These are phyloP conservation scores for Arizona elegans DNA, from an alignment of 2,113 vertebrate genomes.

Conservation along the genomic window DNA sequence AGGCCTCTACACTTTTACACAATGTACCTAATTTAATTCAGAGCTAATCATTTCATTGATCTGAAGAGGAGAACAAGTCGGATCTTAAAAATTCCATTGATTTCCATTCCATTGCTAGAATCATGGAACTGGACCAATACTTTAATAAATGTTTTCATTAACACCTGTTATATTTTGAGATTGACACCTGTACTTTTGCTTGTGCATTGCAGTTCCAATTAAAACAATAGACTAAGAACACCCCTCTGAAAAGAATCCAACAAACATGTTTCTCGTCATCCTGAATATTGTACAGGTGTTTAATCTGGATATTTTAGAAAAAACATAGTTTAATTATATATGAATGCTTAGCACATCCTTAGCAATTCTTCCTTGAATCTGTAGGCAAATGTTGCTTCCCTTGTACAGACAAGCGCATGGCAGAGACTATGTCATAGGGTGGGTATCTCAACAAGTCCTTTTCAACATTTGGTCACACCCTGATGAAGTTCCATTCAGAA, in stretches of 20 bases:
- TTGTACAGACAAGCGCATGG: background rate
- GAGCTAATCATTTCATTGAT: background rate
- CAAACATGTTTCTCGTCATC: background rate
- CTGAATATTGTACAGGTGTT: too few relatives aligned
- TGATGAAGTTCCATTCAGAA: too few relatives aligned
- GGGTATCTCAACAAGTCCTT: background rate
- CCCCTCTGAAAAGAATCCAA: background rate
- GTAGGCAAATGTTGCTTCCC: background rate
- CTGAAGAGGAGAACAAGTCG: background rate
- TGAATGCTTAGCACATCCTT: background rate
- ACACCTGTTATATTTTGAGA: background rate
- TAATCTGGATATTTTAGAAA: background rate
- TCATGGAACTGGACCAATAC: background rate
- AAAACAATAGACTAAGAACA: background rate
- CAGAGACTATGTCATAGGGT: background rate
- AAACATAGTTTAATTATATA: background rate
- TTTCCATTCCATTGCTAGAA: too few relatives aligned
- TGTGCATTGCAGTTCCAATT: background rate
- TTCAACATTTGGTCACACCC: too few relatives aligned
- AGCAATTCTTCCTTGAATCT: background rate
- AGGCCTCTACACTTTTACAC: background rate
- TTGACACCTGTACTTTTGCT: background rate
- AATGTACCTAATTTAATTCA: background rate
- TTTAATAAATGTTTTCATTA: background rate
- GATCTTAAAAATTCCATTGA: background rate